Conservation (phyloP, 2,797 vertebrate species). For the Darevskia mixta region DNA sequence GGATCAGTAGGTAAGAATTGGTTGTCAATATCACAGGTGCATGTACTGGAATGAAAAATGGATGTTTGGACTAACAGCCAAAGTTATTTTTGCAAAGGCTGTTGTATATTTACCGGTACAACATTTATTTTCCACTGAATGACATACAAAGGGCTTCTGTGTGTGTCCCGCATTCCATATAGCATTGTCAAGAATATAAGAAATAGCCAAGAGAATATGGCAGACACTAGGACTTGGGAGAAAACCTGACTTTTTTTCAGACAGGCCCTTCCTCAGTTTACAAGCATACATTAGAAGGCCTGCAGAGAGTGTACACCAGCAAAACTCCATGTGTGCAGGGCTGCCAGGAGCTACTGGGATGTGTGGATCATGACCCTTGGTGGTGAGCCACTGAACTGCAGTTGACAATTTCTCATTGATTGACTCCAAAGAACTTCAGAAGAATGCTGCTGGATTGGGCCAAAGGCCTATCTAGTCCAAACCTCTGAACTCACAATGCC, state of each 20-base stretch:
- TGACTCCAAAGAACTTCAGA: neutral
- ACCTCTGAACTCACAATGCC: too few species aligned
- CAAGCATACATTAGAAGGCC: neutral
- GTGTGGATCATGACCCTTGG: neutral
- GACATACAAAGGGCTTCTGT: neutral
- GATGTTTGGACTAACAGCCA: neutral
- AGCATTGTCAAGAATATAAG: neutral
- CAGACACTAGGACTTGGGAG: neutral
- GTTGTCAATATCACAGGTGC: slow-evolving; percentile 36
- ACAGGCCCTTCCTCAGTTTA: neutral
- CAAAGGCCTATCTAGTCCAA: too few species aligned
- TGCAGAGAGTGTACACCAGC: neutral
- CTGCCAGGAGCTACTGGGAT: neutral
- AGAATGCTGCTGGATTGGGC: too few species aligned
- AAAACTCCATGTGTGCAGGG: neutral
- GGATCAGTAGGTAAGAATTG: neutral
- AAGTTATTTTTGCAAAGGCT: neutral
- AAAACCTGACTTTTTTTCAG: neutral
- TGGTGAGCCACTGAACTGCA: neutral
- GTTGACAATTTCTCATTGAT: neutral
- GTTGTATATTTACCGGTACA: neutral
- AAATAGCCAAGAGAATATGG: neutral
- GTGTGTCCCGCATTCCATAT: neutral
- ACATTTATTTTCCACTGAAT: neutral
- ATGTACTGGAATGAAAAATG: slow-evolving; percentile 34